These are phyloP conservation scores for Megamerina dolium DNA, from an alignment of 2,888 invertebrate species.

Conservation along the genomic window DNA sequence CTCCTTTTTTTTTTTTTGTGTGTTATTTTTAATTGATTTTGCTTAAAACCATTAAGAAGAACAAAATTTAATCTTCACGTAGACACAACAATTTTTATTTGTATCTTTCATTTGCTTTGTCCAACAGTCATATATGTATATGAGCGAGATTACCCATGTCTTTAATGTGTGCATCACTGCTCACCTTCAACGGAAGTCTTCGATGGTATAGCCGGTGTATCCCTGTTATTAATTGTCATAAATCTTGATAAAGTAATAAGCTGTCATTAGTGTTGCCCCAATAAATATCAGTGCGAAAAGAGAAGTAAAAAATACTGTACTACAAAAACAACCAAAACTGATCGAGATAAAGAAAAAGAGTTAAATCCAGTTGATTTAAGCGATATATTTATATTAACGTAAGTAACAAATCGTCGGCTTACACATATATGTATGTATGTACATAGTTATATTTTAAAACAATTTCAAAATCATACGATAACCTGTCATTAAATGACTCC, in stretches of 20 bases:
- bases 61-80: constrained; percentile 14
- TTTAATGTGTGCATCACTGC: constrained; percentile 12
- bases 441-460: not conserved
- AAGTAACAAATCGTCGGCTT: too few relatives aligned
- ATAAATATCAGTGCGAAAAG: constrained; percentile 8
- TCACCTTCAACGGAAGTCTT: constrained; percentile 15
- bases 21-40: constrained; percentile 1
- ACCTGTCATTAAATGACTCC: constrained; percentile 6
- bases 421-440: too few relatives aligned
- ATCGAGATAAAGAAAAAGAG: too few relatives aligned
- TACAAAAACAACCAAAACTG: too few relatives aligned
- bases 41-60: constrained; percentile 5
- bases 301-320: not conserved
- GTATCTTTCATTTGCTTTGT: too few relatives aligned
- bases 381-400: not conserved
- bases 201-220: constrained; percentile 19
- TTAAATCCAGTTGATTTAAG: constrained; percentile 3
- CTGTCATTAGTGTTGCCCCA: constrained; percentile 21
- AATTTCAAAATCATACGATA: not conserved
- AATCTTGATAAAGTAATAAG: constrained; percentile 45
- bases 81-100: constrained; percentile 32
- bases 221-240: constrained; percentile 49
- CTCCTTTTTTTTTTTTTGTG: constrained; percentile 9
- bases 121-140: too few relatives aligned
- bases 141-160: too few relatives aligned